Conservation (phyloP, 2,797 vertebrate genomes). For the Aulostomus chinensis region DNA sequence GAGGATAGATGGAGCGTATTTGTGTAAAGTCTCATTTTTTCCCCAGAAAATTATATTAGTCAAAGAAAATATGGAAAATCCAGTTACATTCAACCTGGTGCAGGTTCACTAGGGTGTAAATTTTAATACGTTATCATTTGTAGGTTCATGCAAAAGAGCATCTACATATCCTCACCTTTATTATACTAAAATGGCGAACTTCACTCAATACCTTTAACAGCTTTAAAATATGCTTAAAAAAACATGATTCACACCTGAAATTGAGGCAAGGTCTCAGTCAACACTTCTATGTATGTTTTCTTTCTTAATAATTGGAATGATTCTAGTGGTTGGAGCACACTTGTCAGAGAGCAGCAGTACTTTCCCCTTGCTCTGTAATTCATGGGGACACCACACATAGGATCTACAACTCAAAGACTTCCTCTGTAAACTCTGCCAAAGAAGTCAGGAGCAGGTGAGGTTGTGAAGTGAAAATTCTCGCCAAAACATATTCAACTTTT, state of each 20-base stretch:
- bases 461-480: constrained; percentile 7
- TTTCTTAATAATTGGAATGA: background rate
- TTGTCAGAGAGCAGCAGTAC: constrained; percentile 2
- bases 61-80: too few species aligned
- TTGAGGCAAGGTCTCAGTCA: background rate
- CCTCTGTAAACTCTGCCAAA: background rate
- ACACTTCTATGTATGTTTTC: too few species aligned
- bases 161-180: background rate
- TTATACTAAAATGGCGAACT: background rate
- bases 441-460: too few species aligned
- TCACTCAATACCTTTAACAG: background rate
- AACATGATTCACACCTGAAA: background rate
- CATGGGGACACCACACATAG: background rate
- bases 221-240: background rate
- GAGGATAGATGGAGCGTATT: constrained; percentile 13
- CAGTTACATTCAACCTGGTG: too few species aligned
- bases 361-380: background rate
- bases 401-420: constrained; percentile 14
- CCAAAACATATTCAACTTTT: constrained; percentile 3
- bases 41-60: too few species aligned
- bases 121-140: too few species aligned
- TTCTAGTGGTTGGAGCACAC: background rate
- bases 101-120: background rate
- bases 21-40: constrained; percentile 33
- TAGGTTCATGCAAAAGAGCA: background rate